Base-by-base conservation (phyloP, 2,113 vertebrate species). In the Callaeas wilsoni region DNA sequence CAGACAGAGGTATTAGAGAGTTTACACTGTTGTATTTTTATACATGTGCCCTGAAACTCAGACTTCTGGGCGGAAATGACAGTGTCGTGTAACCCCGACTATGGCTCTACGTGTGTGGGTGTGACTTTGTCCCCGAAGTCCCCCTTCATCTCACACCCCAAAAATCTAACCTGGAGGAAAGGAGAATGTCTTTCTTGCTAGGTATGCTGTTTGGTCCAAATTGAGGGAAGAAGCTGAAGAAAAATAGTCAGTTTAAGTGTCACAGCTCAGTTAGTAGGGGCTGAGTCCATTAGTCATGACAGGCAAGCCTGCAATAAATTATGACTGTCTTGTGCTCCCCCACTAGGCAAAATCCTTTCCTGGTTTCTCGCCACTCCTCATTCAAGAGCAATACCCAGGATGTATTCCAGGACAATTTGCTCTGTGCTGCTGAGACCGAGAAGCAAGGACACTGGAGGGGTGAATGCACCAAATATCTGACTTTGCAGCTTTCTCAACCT, bases 81-180 rank as follows among this genome's bases (percentile, higher is more conserved):
- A 63, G 19, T 71, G 59, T 44, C 7, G 4, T 4, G 37, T 27
- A 63, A 89, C 19, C 15, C 18, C 81, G 17, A 3, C 44, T 29
- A 23, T 0, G 1, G 23, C 52, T n/a, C 52, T 1, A 15, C 0
- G 0, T 0, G 3, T 37, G 79, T 13, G 30, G 44, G 0, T 3
- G 46, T 59, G 46, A 37, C 23, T 63, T 65, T 68, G 68, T 60
- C 47, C 52, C 68, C 33, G 4, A 70, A 77, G 64, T 20, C 9
- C 37, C 22, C 37, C 23, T 78, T 60, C 44, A 74, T 57, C 69
- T 89, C 74, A 70, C 47, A 68, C 23, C 30, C 44, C 33, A 75
- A 42, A 91, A 94, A 75, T 12, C 21, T 19, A 46, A 16, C 25
- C 69, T 10, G 32, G 35, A 75, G 57, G 71, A 87, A 92, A 94